Conservation (phyloP, 2,888 invertebrate genomes). For the Sialis lutaria region DNA sequence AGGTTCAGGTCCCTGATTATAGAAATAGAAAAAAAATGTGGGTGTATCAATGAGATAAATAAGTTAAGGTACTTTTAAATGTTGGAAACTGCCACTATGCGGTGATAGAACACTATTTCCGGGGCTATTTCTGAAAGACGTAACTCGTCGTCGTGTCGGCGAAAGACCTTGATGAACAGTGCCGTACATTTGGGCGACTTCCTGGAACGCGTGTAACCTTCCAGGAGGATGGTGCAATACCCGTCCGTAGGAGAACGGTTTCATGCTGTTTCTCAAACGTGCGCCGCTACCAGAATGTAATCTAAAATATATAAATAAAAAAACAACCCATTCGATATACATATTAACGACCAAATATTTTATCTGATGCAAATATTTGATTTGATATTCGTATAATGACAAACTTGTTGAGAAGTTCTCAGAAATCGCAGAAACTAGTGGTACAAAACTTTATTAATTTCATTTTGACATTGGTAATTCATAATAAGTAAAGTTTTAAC, state of each 20-base stretch:
- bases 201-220: slow-evolving; percentile 31
- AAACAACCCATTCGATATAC: background rate
- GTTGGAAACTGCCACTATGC: slow-evolving; percentile 45
- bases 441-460: background rate
- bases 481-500: too few species aligned
- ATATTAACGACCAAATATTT: background rate
- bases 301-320: background rate
- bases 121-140: slow-evolving; percentile 24
- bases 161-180: slow-evolving; percentile 21
- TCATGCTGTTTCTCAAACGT: too few species aligned
- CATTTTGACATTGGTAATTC: background rate
- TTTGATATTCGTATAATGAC: too few species aligned
- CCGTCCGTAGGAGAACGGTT: slow-evolving; percentile 53
- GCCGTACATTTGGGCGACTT: slow-evolving; percentile 31
- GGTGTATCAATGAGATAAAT: too few species aligned
- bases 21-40: too few species aligned
- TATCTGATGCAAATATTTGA: too few species aligned
- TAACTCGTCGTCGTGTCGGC: slow-evolving; percentile 17
- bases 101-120: slow-evolving; percentile 29
- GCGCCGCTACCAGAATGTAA: background rate
- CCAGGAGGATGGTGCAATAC: slow-evolving; percentile 36
- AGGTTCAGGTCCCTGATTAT: too few species aligned
- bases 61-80: slow-evolving; percentile 35
- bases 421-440: background rate
- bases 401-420: too few species aligned